These are phyloP conservation scores for Crocidura indochinensis DNA, from an alignment of 2,797 vertebrate species.

Conservation along the genomic window DNA sequence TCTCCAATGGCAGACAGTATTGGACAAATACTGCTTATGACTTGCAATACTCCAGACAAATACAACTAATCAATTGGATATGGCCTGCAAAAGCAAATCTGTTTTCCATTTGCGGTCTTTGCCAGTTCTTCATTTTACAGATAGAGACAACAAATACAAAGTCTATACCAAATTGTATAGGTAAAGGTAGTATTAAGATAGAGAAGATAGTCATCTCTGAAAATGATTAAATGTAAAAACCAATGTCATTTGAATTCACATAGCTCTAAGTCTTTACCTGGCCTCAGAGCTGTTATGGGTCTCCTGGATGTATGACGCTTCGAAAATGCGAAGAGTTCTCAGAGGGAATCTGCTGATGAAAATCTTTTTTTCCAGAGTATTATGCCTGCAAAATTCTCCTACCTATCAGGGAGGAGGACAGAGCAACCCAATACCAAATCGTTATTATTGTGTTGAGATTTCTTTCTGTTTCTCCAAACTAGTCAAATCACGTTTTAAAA, in stretches of 20 bases:
- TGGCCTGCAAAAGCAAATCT: conserved; percentile 35
- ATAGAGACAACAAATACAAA: neutral
- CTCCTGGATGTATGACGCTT: neutral
- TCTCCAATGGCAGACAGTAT: neutral
- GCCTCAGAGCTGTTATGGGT: neutral
- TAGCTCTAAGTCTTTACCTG: neutral
- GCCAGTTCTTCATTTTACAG: conserved; percentile 11
- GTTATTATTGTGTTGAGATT: conserved; percentile 3
- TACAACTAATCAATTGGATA: neutral
- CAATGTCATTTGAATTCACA: neutral
- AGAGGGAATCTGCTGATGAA: conserved; percentile 23
- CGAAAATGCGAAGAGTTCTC: conserved; percentile 45
- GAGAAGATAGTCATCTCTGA: conserved; percentile 6
- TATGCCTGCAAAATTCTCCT: conserved; percentile 28
- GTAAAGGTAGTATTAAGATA: conserved; percentile 24
- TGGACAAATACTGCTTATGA: neutral
- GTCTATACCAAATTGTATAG: neutral
- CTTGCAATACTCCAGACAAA: neutral
- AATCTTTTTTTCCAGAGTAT: neutral
- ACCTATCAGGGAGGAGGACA: conserved; percentile 1
- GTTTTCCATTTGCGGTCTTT: conserved; percentile 46
- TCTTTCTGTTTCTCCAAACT: conserved; percentile 13
- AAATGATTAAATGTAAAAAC: conserved; percentile 48
- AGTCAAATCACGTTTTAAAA: conserved; percentile 51
- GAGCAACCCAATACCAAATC: neutral